Base-by-base conservation (phyloP, 92 coral and sea anemone genomes). In the Epizoanthus ramosus region DNA sequence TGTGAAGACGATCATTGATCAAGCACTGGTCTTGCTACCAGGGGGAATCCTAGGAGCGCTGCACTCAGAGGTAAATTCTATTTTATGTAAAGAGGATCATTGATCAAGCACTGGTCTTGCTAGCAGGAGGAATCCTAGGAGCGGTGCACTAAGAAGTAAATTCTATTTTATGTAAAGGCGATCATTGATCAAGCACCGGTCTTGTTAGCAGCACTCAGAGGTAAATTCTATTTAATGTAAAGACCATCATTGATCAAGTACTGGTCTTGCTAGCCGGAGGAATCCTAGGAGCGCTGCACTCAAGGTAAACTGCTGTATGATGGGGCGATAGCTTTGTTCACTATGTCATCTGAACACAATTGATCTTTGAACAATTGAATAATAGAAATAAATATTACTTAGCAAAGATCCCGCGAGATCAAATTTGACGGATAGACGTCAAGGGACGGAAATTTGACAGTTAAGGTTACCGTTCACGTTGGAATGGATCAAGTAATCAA, bases 261-360 rank as follows among this genome's bases (percentile, higher is more conserved):
- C 63, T 89, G 61, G 92, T 89, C 12, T 69, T 89, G 64, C 19
- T 89, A 50, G 92, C 92, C 8, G 92, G 92, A 6, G 89, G 89
- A 14, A 68, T 89, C 37, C 81, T 89, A 18, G 92, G 92, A 53
- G 89, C 86, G 14, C 37, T 89, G 76, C 83, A 89, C 72, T 45
- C 80, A 14, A 89, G 83, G 98, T 94, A 79, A 87, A 92, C 31
- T n/a, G n/a, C n/a, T n/a, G n/a, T n/a, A n/a, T n/a, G n/a, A n/a
- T n/a, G n/a, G n/a, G n/a, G n/a, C n/a, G n/a, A n/a, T n/a, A n/a
- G n/a, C n/a, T n/a, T n/a, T n/a, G n/a, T n/a, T n/a, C n/a, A n/a
- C n/a, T n/a, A n/a, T n/a, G n/a, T n/a, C n/a, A n/a, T n/a, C n/a
- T n/a, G n/a, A n/a, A n/a, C n/a, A n/a, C n/a, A n/a, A n/a, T n/a